Evolutionary conservation across 2,888 invertebrate species (phyloP).

Genomic region (Dryococelus australis): DNA sequence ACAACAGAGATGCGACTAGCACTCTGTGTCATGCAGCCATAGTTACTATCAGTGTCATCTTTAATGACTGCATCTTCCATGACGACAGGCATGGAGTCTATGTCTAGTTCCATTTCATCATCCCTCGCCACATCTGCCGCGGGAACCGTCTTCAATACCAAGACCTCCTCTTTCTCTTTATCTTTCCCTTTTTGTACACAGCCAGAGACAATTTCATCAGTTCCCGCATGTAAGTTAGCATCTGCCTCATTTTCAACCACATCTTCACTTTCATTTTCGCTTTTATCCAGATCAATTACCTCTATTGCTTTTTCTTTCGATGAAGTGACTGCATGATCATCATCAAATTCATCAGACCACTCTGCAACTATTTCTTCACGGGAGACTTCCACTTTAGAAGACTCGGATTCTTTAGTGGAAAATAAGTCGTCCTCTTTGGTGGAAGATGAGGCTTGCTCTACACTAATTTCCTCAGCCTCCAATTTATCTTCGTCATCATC

Average conservation of each 20-base stretch:
- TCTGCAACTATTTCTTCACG: background rate
- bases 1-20: background rate
- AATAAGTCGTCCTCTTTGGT: background rate
- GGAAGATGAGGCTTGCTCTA: background rate
- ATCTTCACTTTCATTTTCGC: background rate
- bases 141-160: background rate
- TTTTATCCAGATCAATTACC: background rate
- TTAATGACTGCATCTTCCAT: slow-evolving; percentile 67
- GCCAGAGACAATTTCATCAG: slow-evolving; percentile 35
- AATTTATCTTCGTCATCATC: too few relatives aligned
- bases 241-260: background rate
- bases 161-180: background rate
- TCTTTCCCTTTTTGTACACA: background rate
- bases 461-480: background rate
- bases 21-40: background rate
- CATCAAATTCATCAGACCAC: slow-evolving; percentile 4
- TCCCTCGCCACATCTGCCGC: slow-evolving; percentile 33
- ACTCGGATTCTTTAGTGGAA: background rate
- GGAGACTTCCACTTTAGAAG: background rate
- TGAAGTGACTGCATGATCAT: background rate
- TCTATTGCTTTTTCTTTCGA: background rate
- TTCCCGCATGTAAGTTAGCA: slow-evolving; percentile 11
- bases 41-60: slow-evolving; percentile 33
- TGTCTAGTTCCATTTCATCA: slow-evolving; percentile 63
- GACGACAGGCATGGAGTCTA: slow-evolving; percentile 79